These are phyloP conservation scores for Circaetus gallicus DNA, from an alignment of 2,113 vertebrate genomes.

Conservation along the genomic window DNA sequence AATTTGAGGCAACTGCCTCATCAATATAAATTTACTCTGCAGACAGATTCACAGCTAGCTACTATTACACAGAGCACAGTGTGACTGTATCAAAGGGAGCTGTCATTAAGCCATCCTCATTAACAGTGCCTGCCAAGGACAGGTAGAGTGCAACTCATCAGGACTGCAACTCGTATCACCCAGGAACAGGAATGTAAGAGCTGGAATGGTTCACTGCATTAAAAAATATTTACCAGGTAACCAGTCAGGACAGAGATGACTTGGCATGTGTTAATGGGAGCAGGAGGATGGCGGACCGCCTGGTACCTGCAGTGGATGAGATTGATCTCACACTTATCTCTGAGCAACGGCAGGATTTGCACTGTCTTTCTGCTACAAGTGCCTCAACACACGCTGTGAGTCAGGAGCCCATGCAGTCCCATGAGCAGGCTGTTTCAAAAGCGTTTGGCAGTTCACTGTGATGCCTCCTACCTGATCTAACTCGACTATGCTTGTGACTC, in stretches of 20 bases:
- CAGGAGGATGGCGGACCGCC: not conserved
- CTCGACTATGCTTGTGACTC: not conserved
- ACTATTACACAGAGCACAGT: not conserved
- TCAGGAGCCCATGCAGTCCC: not conserved
- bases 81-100: conserved; percentile 5
- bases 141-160: not conserved
- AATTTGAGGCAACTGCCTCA: conserved; percentile 21
- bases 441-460: not conserved
- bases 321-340: not conserved
- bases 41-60: conserved; percentile 16
- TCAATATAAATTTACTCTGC: conserved; percentile 28
- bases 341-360: not conserved
- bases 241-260: not conserved
- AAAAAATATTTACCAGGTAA: not conserved
- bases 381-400: not conserved
- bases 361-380: not conserved
- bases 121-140: conserved; percentile 10
- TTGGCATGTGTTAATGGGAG: not conserved
- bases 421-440: not conserved
- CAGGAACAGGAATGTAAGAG: not conserved
- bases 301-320: not conserved
- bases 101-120: conserved; percentile 17
- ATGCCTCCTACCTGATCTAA: conserved; percentile 24
- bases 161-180: not conserved
- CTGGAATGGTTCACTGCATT: not conserved